Evolutionary conservation across 1,140 invertebrate genomes (phyloP), one percentile per base, ranked within the genome.

Genomic region (Dendrolimus punctatus): DNA sequence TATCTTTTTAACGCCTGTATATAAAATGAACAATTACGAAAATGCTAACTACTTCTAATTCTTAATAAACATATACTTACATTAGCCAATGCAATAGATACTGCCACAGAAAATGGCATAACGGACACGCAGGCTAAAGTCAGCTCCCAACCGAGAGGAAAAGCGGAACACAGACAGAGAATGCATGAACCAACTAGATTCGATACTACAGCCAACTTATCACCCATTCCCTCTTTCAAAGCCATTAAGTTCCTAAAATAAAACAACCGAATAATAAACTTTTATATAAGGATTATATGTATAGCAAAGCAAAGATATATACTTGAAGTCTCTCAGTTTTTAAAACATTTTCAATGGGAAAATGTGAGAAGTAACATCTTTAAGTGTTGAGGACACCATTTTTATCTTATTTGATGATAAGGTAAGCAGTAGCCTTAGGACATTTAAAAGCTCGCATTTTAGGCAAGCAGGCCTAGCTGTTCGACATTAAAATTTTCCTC

Each of bases 141-240:
- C 7, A 98, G 79, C 73, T 95, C 90, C 95, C 95, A 97, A 45
- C 94, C 94, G 55, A 92, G 91, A 6, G 92, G 85, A 56, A 97
- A 92, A 3, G 94, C 92, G 43, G 94, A 90, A 9, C 91, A 80
- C 6, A 96, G 71, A 46, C 92, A 93, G 5, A 92, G 88, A 0
- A 93, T 57, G 52, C 93, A 93, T 2, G 91, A 92, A 2, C 91
- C 88, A 6, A 92, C 66, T 39, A 93, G 90, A 66, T 94, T 93
- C 0, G 93, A 66, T 55, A 96, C 93, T 54, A 95, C 91, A 0
- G 91, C 91, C 8, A 97, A 83, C 86, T 98, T 98, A 68, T 96
- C 95, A 0, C 95, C 95, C 46, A 98, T 93, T 5, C 96, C 96
- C 69, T 96, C 95, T 63, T 96, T 93, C 45, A 98, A 89, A 78